These are phyloP conservation scores for Urocolius indicus DNA, from an alignment of 2,113 vertebrate species.

Conservation along the genomic window DNA sequence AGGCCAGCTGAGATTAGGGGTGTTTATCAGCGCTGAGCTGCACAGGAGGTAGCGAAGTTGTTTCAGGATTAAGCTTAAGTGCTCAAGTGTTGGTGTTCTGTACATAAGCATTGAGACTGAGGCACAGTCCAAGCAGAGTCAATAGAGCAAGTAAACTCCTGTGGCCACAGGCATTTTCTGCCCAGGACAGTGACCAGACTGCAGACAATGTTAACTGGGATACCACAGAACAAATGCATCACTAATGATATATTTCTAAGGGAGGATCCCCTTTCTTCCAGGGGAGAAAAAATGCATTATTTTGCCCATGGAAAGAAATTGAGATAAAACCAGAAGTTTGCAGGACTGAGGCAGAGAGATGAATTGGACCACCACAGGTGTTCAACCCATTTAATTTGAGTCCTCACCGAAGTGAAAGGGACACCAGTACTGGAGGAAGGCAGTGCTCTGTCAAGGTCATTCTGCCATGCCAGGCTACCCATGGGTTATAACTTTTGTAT, in stretches of 20 bases:
- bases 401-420: neutral
- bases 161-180: accelerated
- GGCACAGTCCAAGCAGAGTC: neutral
- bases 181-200: neutral
- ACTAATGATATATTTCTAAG: neutral
- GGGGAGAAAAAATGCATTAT: neutral
- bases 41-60: neutral
- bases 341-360: neutral
- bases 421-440: neutral
- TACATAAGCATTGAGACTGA: neutral
- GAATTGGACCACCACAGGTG: accelerated
- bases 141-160: accelerated
- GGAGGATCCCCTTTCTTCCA: neutral
- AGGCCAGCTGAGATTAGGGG: neutral
- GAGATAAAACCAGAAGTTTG: neutral
- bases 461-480: accelerated
- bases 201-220: accelerated
- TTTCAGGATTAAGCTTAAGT: neutral
- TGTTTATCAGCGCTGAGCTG: neutral
- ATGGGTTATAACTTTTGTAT: accelerated
- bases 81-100: neutral
- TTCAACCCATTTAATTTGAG: neutral
- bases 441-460: accelerated
- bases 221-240: neutral
- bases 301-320: neutral